A percentile compares a stretch with the other conserved stretches of the same genome.
Evolutionary conservation across 2,797 vertebrate species (phyloP).

Genomic region (Pangasius sanitwongsei): DNA sequence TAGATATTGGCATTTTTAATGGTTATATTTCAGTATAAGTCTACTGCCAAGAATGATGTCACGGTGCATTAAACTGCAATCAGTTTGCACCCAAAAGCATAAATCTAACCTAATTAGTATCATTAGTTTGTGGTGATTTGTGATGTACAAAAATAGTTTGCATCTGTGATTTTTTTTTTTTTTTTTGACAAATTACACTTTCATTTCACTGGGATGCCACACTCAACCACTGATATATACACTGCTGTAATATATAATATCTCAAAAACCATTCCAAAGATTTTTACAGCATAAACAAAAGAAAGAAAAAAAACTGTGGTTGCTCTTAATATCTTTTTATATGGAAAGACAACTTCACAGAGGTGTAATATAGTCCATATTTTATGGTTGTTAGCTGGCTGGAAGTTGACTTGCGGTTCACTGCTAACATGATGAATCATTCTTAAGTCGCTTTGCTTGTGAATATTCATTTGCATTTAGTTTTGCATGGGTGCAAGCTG

Average conservation of each 20-base stretch:
- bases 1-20: neutral
- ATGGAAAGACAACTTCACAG: neutral
- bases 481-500: neutral
- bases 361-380: neutral
- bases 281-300: neutral
- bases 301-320: neutral
- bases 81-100: neutral
- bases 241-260: neutral
- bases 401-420: neutral
- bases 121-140: neutral
- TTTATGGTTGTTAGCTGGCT: neutral
- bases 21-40: neutral
- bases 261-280: neutral
- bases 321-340: neutral
- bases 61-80: conserved; percentile 6
- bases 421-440: neutral
- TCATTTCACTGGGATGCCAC: neutral
- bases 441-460: too few species aligned
- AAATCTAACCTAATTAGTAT: neutral
- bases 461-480: conserved; percentile 9
- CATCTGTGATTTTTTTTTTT: neutral
- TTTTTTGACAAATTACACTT: neutral
- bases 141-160: neutral
- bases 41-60: neutral
- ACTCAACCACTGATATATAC: too few species aligned